Base-by-base conservation (phyloP, 2,888 invertebrate genomes). In the Eilema depressum region DNA sequence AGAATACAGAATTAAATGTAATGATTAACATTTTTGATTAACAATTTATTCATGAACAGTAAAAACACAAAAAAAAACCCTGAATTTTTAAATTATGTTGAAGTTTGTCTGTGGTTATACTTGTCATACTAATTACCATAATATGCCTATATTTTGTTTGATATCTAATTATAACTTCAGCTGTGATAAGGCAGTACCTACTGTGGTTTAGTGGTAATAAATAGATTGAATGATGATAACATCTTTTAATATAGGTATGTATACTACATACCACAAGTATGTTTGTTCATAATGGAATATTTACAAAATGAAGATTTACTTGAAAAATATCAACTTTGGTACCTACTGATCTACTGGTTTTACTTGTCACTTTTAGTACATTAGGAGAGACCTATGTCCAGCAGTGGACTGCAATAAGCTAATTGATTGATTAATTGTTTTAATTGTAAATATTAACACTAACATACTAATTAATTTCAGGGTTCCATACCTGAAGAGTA, bases 141-240 rank as follows among this genome's bases (percentile, higher is more conserved):
- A n/a, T 3, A 25, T n/a, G n/a, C 28, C 17, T 23, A 57, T n/a
- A 57, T 41, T n/a, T 37, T 57, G 28, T 14, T 53, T 63, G 63
- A 63, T 68, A 59, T 28, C 63, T 53, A 68, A 56, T 63, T 68
- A 57, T 68, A 37, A 26, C 56, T 53, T 56, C 26, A 57, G n/a
- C 26, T 41, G 37, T 57, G 68, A 68, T 68, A 63, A 61, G 20
- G n/a, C 37, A 63, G 8, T 37, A 63, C 41, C 64, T 65, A 61
- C 63, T 69, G 72, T 66, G 72, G 80, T 73, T 56, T n/a, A 28
- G 61, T 77, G 72, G 75, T 71, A 57, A 64, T 56, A 63, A 28
- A 25, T 68, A 62, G 33, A 47, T 25, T 25, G 17, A 17, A 41
- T 37, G 23, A 17, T 37, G 37, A 7, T 20, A 20, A 20, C 47